These are phyloP conservation scores for Umimayanthus kanabou DNA, from an alignment of 92 coral and sea anemone species.

Conservation along the genomic window DNA sequence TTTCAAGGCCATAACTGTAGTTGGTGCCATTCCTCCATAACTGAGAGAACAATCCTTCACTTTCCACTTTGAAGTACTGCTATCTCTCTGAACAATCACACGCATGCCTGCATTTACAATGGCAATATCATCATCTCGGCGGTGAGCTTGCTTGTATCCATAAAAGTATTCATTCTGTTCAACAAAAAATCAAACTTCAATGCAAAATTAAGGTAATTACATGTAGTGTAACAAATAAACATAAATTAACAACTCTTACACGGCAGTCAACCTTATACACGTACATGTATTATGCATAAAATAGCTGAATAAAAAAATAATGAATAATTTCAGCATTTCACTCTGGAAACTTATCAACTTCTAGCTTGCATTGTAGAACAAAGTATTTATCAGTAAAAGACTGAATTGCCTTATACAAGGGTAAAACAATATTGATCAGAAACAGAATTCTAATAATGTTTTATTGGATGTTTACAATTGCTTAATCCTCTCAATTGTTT, in stretches of 20 bases:
- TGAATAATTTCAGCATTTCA: too few relatives aligned
- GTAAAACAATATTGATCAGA: too few relatives aligned
- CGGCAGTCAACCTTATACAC: too few relatives aligned
- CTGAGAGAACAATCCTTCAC: constrained; percentile 77
- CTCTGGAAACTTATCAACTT: too few relatives aligned
- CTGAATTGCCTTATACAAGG: too few relatives aligned
- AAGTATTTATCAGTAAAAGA: too few relatives aligned
- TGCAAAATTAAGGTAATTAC: neutral
- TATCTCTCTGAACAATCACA: constrained; percentile 58
- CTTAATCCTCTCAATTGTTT: too few relatives aligned
- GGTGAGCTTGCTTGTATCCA: constrained; percentile 86
- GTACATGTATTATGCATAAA: neutral
- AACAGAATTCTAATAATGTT: too few relatives aligned
- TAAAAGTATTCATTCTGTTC: constrained; percentile 74
- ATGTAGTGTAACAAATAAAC: neutral
- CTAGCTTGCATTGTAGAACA: too few relatives aligned
- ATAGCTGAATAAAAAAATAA: too few relatives aligned
- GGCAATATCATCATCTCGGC: constrained; percentile 93
- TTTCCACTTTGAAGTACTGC: constrained; percentile 46
- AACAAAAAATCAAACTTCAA: neutral
- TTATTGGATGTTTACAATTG: too few relatives aligned
- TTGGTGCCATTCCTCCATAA: constrained; percentile 93
- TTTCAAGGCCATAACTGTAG: constrained; percentile 85
- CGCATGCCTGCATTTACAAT: constrained; percentile 89
- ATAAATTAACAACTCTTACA: too few relatives aligned